These are phyloP conservation scores for Hypomecis punctinalis DNA, from an alignment of 2,888 invertebrate genomes.

Conservation along the genomic window DNA sequence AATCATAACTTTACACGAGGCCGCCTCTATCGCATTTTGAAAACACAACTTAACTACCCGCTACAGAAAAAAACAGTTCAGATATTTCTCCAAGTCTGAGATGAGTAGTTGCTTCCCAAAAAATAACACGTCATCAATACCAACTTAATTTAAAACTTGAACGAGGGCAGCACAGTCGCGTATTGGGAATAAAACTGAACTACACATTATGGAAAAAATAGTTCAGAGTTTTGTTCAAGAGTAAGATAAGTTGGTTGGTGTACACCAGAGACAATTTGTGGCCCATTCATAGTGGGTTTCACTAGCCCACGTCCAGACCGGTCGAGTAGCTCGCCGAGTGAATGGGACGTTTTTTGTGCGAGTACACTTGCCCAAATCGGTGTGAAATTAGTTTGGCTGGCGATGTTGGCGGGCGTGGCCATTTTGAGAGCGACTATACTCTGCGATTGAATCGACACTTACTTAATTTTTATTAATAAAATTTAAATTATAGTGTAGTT, in stretches of 20 bases:
- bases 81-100: no score
- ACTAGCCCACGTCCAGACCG: constrained; percentile 50
- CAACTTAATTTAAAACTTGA: no score
- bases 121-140: no score
- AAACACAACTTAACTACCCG: no score
- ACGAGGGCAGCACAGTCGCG: no score
- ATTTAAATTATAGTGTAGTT: no score
- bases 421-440: constrained; percentile 45
- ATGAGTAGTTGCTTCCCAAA: no score
- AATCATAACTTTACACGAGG: background rate
- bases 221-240: background rate
- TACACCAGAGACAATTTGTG: constrained; percentile 38
- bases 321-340: constrained; percentile 60
- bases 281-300: constrained; percentile 59
- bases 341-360: constrained; percentile 76
- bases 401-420: constrained; percentile 52
- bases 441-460: background rate
- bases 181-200: background rate
- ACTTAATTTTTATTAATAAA: no score
- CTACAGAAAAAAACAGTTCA: no score
- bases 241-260: background rate
- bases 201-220: background rate
- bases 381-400: constrained; percentile 79
- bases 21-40: background rate
- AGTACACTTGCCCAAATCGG: constrained; percentile 81